Base-by-base conservation (phyloP, 2,113 vertebrate species). In the Oryzias javanicus region DNA sequence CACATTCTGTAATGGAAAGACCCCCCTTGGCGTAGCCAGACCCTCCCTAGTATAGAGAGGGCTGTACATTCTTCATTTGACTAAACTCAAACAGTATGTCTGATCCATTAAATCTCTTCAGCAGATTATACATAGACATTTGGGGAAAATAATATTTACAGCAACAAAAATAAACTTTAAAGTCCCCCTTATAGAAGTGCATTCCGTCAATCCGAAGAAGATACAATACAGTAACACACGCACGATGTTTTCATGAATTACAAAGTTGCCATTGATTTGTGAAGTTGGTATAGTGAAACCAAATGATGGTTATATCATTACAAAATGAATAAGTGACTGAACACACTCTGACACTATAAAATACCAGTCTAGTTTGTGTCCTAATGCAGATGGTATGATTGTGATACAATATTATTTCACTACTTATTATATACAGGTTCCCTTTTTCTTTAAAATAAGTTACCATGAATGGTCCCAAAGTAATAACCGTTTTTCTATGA, bases 61-160 rank as follows among this genome's bases (percentile, higher is more conserved):
- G 68, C 69, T 79, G 27, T 76, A 87, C 78, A 82, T 82, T 83
- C 78, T 64, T 76, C 70, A 80, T 72, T 40, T 60, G 44, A 74
- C 50, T 64, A 12, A 74, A 81, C 64, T 76, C 29, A 24, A 60
- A 47, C n/a, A 59, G n/a, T 5, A 49, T 14, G 49, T 76, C 57
- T 54, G 18, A 80, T 74, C 67, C 59, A 66, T 62, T 67, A 57
- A 42, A 79, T 74, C 64, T 59, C 22, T 79, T 42, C 44, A 67
- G 61, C 72, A 64, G 55, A 55, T 67, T 4, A 71, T 68, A 76
- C 60, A 76, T 53, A 74, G 42, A 82, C 46, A 79, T 51, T 40
- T 55, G 59, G 64, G 48, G 55, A 74, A 79, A 70, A 66, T 69
- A 72, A 72, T 83, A 89, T 88, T 84, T 89, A 87, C 86, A 90